Conservation (phyloP, 2,113 vertebrate genomes). For the Carassius carassius region DNA sequence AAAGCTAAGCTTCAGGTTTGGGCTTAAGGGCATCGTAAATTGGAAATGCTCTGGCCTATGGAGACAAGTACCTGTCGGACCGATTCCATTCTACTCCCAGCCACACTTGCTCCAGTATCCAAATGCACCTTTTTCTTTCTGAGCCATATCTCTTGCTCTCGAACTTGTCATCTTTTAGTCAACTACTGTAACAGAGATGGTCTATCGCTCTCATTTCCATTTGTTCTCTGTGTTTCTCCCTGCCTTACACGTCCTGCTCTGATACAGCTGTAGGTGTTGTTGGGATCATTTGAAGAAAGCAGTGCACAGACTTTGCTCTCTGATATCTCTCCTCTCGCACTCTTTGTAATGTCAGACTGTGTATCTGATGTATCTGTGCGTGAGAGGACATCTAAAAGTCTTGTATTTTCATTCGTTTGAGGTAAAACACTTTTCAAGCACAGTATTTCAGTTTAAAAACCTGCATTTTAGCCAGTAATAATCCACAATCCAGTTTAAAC, state of each 20-base stretch:
- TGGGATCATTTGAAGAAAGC: slow-evolving; percentile 31
- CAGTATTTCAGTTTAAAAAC: not conserved
- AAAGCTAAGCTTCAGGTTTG: slow-evolving; percentile 68
- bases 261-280: slow-evolving; percentile 27
- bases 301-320: not conserved
- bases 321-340: not conserved
- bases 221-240: not conserved
- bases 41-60: slow-evolving; percentile 70
- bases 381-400: slow-evolving; percentile 8
- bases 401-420: not conserved
- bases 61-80: slow-evolving; percentile 76
- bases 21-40: slow-evolving; percentile 72
- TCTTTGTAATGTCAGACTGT: not conserved
- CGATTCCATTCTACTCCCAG: slow-evolving; percentile 56
- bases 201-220: not conserved
- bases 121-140: not conserved
- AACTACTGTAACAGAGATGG: slow-evolving; percentile 19
- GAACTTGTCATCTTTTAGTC: not conserved
- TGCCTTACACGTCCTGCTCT: not conserved
- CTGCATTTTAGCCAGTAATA: not conserved
- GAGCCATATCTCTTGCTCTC: not conserved
- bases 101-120: not conserved
- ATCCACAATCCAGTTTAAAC: not conserved
- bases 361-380: slow-evolving; percentile 8
- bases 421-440: not conserved